Conservation (phyloP, 35 echinoderm and acorn worm genomes). For the Lytechinus pictus region DNA sequence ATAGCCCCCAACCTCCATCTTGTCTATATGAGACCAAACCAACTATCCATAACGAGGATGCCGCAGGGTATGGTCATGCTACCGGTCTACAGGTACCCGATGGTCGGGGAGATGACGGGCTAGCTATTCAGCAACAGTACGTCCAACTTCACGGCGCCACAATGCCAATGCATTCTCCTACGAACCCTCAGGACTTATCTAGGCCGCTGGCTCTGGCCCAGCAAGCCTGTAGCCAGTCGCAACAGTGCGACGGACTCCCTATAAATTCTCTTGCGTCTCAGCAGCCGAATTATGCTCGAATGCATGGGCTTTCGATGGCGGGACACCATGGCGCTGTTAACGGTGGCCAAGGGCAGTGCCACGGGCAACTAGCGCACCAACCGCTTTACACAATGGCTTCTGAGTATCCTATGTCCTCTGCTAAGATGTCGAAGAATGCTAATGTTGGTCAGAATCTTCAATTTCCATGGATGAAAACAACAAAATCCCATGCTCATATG, state of each 20-base stretch:
- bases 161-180: constrained; percentile 54
- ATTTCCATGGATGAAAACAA: constrained; percentile 84
- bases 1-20: constrained; percentile 65
- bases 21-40: constrained; percentile 71
- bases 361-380: constrained; percentile 30
- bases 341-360: constrained; percentile 32
- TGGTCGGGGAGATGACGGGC: constrained; percentile 56
- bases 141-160: constrained; percentile 52
- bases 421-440: constrained; percentile 31
- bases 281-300: constrained; percentile 43
- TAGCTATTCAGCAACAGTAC: constrained; percentile 49
- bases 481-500: constrained; percentile 83
- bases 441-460: constrained; percentile 59
- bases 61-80: constrained; percentile 53
- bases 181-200: constrained; percentile 61
- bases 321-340: not conserved
- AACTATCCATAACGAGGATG: constrained; percentile 28
- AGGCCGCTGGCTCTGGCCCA: constrained; percentile 43
- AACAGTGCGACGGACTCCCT: constrained; percentile 22
- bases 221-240: constrained; percentile 44
- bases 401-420: constrained; percentile 33
- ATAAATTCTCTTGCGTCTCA: constrained; percentile 16
- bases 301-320: constrained; percentile 4
- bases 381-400: constrained; percentile 19
- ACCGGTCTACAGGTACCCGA: constrained; percentile 58